Evolutionary conservation across 2,888 invertebrate genomes (phyloP), one percentile per base, ranked within the genome.

Genomic region (Melinopterus prodromus): DNA sequence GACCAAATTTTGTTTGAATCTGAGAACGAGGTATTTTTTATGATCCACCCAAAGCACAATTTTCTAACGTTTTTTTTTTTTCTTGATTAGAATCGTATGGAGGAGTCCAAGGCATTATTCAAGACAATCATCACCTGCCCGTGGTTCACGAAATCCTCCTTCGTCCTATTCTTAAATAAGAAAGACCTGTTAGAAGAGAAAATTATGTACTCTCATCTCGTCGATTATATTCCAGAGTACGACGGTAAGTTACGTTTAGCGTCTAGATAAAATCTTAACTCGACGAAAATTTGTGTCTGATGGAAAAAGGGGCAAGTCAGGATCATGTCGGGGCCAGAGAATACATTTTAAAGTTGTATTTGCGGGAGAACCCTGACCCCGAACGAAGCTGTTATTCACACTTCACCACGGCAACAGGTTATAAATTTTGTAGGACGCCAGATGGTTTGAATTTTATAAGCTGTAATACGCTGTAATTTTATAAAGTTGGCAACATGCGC

Each of bases 71-170:
- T 35, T 3, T 36, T n/a, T n/a, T n/a, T n/a, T 77, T 16, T 2
- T 53, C 5, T 78, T 82, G 36, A 93, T 69, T 91, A 98, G 99
- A 99, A 99, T 92, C 99, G 99, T 92, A 99, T 99, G 99, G 99
- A 99, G 91, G 99, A 99, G 93, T 99, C 99, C 87, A 99, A 99
- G 94, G 99, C 99, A 90, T 93, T 99, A 92, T 99, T 99, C 93
- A 98, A 99, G 93, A 99, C 99, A 89, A 99, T 99, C 92, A 99
- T 99, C 92, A 99, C 99, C 90, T 99, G 99, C 93, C 99, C 99
- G 86, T 99, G 99, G 99, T 99, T 99, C 94, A 99, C 99, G 91
- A 99, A 99, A 92, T 99, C 99, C 88, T 99, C 99, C 85, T 99
- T 99, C 88, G 99, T 99, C 91, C 94, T 99, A 89, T 99, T 99